Percentiles rank a stretch among this genome's conserved stretches.
phyloP scores from a whole-genome alignment of 2,113 vertebrate genomes.

The Hippopotamus amphibius region DNA sequence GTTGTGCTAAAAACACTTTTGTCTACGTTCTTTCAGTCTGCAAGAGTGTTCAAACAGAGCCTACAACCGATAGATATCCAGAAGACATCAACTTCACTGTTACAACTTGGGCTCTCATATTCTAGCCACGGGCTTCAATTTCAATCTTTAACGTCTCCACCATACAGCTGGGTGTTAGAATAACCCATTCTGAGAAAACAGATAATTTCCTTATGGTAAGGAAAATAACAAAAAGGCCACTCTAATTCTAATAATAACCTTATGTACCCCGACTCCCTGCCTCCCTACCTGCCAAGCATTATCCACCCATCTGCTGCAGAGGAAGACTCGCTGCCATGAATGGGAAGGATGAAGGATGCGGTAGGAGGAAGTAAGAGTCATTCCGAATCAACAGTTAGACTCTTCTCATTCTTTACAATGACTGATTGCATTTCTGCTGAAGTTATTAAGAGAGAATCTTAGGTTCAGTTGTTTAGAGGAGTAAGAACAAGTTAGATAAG shows the following conservation, averaged over 20 bases:
- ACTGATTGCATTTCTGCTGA: slow-evolving; percentile 16
- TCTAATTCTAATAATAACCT: not conserved
- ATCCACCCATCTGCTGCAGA: not conserved
- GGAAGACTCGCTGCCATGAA: not conserved
- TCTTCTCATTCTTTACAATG: not conserved
- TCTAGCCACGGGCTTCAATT: not conserved
- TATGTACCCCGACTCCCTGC: fast-evolving
- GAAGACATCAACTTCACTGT: not conserved
- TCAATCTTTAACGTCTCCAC: not conserved
- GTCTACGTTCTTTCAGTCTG: not conserved
- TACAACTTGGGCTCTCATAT: not conserved
- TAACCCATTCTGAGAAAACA: not conserved
- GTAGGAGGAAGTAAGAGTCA: not conserved
- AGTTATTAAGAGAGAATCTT: not conserved
- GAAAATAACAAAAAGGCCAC: not conserved
- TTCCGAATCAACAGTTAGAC: slow-evolving; percentile 8
- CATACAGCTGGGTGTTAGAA: not conserved
- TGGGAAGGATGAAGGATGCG: not conserved
- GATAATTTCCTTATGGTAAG: not conserved
- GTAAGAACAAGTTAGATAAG: not conserved
- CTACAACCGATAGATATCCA: not conserved
- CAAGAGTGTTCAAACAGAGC: not conserved
- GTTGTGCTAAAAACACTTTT: not conserved
- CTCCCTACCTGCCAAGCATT: not conserved
- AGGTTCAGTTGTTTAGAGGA: not conserved